These are phyloP conservation scores for Actias luna DNA, from an alignment of 2,888 invertebrate species.

Conservation along the genomic window DNA sequence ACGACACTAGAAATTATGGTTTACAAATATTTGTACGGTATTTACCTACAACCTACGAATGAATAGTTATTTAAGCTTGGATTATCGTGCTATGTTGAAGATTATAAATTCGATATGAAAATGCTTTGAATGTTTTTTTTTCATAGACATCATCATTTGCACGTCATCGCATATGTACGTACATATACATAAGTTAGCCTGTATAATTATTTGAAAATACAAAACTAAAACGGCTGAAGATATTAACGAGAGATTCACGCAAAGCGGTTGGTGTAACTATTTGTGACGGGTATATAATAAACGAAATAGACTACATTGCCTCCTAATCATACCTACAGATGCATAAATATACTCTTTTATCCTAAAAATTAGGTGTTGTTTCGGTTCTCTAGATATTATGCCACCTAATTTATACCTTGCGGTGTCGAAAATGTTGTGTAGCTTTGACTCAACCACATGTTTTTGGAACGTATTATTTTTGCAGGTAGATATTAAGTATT, in stretches of 20 bases:
- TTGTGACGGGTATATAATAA: slow-evolving; percentile 46
- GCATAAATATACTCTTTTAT: slow-evolving; percentile 49
- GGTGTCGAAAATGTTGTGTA: slow-evolving; percentile 44
- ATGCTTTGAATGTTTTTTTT: neutral
- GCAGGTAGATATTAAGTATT: slow-evolving; percentile 49
- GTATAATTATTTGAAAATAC: slow-evolving; percentile 26
- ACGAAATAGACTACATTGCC: slow-evolving; percentile 34
- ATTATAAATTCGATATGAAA: neutral
- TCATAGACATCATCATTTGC: neutral
- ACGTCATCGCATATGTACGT: neutral
- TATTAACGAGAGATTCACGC: slow-evolving; percentile 49
- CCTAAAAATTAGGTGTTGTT: slow-evolving; percentile 50
- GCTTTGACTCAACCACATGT: slow-evolving; percentile 51
- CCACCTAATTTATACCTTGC: slow-evolving; percentile 58
- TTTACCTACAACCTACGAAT: slow-evolving; percentile 46
- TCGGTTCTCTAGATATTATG: slow-evolving; percentile 44
- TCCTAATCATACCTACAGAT: slow-evolving; percentile 44
- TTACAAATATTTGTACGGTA: slow-evolving; percentile 62
- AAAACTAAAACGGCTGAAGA: slow-evolving; percentile 35
- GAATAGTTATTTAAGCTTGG: slow-evolving; percentile 25
- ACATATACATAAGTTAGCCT: neutral
- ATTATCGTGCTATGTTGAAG: neutral
- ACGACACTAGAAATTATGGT: slow-evolving; percentile 62
- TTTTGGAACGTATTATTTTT: slow-evolving; percentile 53
- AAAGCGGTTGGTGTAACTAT: slow-evolving; percentile 54